phyloP scores from a whole-genome alignment of 2,888 invertebrate species.

The Pammene fasciana region DNA sequence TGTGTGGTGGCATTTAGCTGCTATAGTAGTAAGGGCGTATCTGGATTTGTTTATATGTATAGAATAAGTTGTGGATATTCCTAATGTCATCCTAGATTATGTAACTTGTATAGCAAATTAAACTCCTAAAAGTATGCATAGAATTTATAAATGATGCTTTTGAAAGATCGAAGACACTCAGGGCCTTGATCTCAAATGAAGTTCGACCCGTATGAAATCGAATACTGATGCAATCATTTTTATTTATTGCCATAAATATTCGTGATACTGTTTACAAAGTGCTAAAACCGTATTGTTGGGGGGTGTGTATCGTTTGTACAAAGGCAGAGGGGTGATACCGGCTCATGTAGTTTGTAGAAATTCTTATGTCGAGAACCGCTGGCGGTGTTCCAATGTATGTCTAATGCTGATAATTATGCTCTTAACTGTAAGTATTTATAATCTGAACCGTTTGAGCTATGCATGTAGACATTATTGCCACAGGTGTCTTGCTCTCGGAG shows the following conservation, averaged over 20 bases:
- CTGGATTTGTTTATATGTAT: constrained; percentile 78
- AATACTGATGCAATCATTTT: constrained; percentile 59
- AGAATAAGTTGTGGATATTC: constrained; percentile 82
- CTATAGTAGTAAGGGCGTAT: constrained; percentile 74
- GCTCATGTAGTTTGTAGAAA: constrained; percentile 39
- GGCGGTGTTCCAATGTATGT: constrained; percentile 61
- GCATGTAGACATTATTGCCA: constrained; percentile 34
- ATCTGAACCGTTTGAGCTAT: constrained; percentile 28
- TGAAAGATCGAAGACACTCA: constrained; percentile 63
- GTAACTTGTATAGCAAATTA: constrained; percentile 76
- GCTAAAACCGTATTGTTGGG: constrained; percentile 38
- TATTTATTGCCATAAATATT: constrained; percentile 56
- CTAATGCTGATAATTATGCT: constrained; percentile 35
- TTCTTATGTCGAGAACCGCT: constrained; percentile 57
- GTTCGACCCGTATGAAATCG: constrained; percentile 58
- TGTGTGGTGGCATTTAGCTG: constrained; percentile 75
- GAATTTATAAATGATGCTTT: constrained; percentile 68
- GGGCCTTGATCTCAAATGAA: constrained; percentile 76
- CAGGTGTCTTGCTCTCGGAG: background rate
- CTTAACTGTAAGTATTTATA: constrained; percentile 30
- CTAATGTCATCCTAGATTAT: constrained; percentile 75
- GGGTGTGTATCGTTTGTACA: constrained; percentile 44
- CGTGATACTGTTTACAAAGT: constrained; percentile 47
- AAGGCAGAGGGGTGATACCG: constrained; percentile 43
- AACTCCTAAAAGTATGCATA: constrained; percentile 67